Base-by-base conservation (phyloP, 2,888 invertebrate genomes). In the Teleiodes luculella region DNA sequence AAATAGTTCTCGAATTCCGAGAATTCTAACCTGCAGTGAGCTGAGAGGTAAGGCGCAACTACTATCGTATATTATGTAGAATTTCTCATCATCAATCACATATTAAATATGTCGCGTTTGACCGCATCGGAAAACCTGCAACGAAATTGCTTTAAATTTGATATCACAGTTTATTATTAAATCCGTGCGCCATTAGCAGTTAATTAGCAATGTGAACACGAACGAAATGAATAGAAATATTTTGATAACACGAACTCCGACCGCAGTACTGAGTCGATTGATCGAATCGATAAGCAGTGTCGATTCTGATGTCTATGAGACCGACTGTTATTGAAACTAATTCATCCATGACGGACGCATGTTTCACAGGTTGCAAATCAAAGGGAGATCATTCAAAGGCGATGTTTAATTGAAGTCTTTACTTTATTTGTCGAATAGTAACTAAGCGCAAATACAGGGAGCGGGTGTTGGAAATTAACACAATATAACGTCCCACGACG, bases 241-340 rank as follows among this genome's bases (percentile, higher is more conserved):
- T 53, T 53, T 53, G 47, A 53, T 53, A 53, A 31, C 53, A 53
- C 47, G 53, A 53, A 52, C 33, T n/a, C 13, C 13, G 24, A 18
- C 20, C 11, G 6, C 31, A 1, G 24, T 13, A 11, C 46, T 5
- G 24, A n/a, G n/a, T 13, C 16, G 52, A 33, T 13, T n/a, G 52
- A 53, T 16, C 37, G 52, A 43, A 10, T 31, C 16, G 24, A 6
- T 24, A 6, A 24, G 24, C 24, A 6, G 24, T 37, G 37, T 6
- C 7, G 7, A 14, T 13, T 37, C 10, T 8, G 35, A n/a, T 35
- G n/a, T 35, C 35, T 35, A 3, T 35, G 35, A 35, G 35, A 35
- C 35, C 4, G 35, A 11, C 11, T n/a, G 3, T n/a, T 35, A 4
- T 35, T n/a, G 10, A 31, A 31, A 5, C n/a, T 35, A n/a, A 1